Evolutionary conservation across 2,888 invertebrate species (phyloP), one percentile per base, ranked within the genome.

Genomic region (Drosophila conformis): DNA sequence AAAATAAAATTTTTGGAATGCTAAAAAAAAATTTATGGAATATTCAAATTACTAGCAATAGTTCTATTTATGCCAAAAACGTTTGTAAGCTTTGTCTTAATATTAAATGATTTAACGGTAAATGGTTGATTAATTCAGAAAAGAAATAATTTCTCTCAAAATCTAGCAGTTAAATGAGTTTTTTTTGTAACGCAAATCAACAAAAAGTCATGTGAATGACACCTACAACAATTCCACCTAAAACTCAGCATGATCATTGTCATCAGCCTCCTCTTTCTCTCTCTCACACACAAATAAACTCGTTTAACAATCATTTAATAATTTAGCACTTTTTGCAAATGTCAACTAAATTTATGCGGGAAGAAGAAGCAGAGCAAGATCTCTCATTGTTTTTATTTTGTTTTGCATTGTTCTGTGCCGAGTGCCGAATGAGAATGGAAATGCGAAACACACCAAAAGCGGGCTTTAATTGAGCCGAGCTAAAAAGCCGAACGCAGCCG

Each of bases 231-330:
- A 38, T 15, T 8, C 11, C 46, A 46, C 15, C 7, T 25, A 25
- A 25, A 25, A 31, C 29, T 54, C 11, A 38, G n/a, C 11, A 21
- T 25, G 33, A 46, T 61, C 25, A 59, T 59, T 56, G 53, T 58
- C 36, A 69, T 70, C 69, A 15, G 15, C 7, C 15, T 1, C 8
- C 1, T 15, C 25, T 46, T 15, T 2, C 46, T 21, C 46, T 1
- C 60, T 42, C 53, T 36, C 66, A 15, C 48, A 13, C 40, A 48
- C 25, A 38, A 65, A 18, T 49, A 76, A 73, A 76, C 69, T 63
- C 62, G 73, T 73, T 82, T 78, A 86, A 82, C 70, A 76, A 83
- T 82, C 85, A 88, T 86, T 85, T 88, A 88, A 88, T 83, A 86
- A 86, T 86, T 86, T 86, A 88, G 74, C 88, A 83, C 80, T 86